Evolutionary conservation across 2,797 vertebrate genomes (phyloP).

Genomic region (Taeniopygia guttata): DNA sequence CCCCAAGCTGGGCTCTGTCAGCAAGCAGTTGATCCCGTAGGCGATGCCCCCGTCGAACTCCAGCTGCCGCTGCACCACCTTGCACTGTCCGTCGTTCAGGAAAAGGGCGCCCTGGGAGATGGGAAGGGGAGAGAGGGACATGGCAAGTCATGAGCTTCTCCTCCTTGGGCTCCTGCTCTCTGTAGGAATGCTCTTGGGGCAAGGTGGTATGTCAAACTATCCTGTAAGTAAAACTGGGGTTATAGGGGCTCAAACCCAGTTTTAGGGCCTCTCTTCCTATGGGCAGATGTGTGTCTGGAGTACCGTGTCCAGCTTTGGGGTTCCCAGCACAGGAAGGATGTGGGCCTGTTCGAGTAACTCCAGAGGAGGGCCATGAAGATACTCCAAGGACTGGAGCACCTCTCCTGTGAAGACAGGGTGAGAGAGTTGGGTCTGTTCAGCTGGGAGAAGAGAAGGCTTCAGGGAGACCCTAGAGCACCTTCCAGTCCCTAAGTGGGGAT

Average conservation of each 20-base stretch:
- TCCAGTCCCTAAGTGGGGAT: neutral
- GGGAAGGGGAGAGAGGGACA: neutral
- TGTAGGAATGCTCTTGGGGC: neutral
- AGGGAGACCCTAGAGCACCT: neutral
- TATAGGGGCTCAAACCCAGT: neutral
- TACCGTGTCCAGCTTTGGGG: too few species aligned
- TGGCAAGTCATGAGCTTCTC: neutral
- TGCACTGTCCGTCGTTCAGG: conserved; percentile 81
- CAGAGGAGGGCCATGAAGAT: neutral
- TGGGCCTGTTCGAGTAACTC: neutral
- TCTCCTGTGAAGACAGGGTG: neutral
- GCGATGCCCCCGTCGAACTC: conserved; percentile 82
- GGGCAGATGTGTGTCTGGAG: neutral
- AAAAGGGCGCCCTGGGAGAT: conserved; percentile 84
- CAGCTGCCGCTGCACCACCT: conserved; percentile 84
- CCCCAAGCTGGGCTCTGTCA: conserved; percentile 85
- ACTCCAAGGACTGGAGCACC: neutral
- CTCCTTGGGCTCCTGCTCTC: neutral
- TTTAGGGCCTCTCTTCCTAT: neutral
- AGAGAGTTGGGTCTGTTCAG: neutral
- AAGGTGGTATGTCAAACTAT: neutral
- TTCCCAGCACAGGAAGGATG: neutral
- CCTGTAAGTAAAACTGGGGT: neutral
- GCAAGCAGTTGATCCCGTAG: conserved; percentile 90
- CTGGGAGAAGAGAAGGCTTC: neutral